These are phyloP conservation scores for Agrypnus murinus DNA, from an alignment of 2,888 invertebrate species.

Conservation along the genomic window DNA sequence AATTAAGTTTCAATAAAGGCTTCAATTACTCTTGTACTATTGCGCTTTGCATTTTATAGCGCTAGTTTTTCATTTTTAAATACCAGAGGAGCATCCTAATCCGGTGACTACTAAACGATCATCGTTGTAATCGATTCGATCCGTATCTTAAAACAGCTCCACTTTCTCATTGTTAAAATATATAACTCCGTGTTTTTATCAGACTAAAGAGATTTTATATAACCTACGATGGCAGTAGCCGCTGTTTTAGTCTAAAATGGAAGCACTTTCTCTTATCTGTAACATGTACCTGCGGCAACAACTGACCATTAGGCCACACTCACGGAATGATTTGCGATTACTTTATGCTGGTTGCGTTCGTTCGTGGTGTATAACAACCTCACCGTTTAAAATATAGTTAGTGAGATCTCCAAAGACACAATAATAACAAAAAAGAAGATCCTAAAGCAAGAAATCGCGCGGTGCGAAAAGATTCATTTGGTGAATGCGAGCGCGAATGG, in stretches of 20 bases:
- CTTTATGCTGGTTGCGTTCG: neutral
- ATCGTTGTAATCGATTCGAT: too few relatives aligned
- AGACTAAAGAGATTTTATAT: conserved; percentile 43
- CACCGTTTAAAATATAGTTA: conserved; percentile 14
- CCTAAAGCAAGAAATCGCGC: conserved; percentile 12
- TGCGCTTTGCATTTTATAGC: conserved; percentile 26
- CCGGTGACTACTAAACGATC: neutral
- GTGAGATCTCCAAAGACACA: neutral
- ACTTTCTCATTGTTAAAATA: conserved; percentile 65
- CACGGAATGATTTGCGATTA: conserved; percentile 58
- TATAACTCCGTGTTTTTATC: conserved; percentile 55
- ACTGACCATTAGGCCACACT: conserved; percentile 63
- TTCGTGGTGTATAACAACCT: too few relatives aligned
- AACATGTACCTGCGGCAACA: conserved; percentile 58
- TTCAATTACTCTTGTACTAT: conserved; percentile 19
- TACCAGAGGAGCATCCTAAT: conserved; percentile 8
- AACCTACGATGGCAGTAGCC: conserved; percentile 42
- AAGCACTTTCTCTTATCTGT: conserved; percentile 67
- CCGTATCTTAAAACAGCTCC: conserved; percentile 50
- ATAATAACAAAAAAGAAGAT: conserved; percentile 1
- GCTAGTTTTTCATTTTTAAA: conserved; percentile 16
- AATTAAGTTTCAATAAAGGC: conserved; percentile 42
- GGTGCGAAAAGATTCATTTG: neutral
- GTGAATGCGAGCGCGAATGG: conserved; percentile 8
- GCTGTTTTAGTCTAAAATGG: conserved; percentile 62